Base-by-base conservation (phyloP, 2,113 vertebrate species). In the Platycercus adscitus region DNA sequence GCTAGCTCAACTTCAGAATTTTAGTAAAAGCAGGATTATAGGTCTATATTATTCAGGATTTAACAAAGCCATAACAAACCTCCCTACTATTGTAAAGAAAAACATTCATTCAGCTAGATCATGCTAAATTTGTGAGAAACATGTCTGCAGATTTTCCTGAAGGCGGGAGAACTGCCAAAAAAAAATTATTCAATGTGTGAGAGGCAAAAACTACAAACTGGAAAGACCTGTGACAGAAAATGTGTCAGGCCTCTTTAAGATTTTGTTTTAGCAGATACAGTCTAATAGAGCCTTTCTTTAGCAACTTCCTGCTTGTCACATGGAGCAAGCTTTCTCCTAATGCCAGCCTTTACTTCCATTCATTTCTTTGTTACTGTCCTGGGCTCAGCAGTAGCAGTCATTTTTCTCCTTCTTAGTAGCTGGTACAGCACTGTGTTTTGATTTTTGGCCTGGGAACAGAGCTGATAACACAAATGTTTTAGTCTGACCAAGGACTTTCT, bases 201-300 rank as follows among this genome's bases (percentile, higher is more conserved):
- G 9, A 84, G 84, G 73, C 28, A 35, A 92, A 96, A 96, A 97
- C 71, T 61, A 96, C 72, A 65, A 76, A 13, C 29, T 92, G 65
- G 76, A 75, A 89, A 39, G 33, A 82, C 23, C 55, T 29, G 17
- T 53, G 56, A 75, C 75, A 83, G 81, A 89, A 92, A 95, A 76
- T 44, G 49, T 44, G 50, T 64, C 39, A 29, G 31, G 41, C 21
- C 46, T 80, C 81, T 85, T 68, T 52, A 85, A 66, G 18, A n/a
- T 28, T 64, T 47, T 65, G n/a, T 56, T 81, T 91, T 46, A 82
- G 58, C 29, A 95, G 95, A 79, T 52, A 83, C n/a, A 81, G 41
- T 71, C 29, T 60, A 88, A 88, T 65, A 88, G 8, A 90, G 31
- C 53, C 75, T 96, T 96, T 46, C 69, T 95, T 96, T 91, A 94